Conservation (phyloP, 2,888 invertebrate genomes). For the Morpho deidamia region DNA sequence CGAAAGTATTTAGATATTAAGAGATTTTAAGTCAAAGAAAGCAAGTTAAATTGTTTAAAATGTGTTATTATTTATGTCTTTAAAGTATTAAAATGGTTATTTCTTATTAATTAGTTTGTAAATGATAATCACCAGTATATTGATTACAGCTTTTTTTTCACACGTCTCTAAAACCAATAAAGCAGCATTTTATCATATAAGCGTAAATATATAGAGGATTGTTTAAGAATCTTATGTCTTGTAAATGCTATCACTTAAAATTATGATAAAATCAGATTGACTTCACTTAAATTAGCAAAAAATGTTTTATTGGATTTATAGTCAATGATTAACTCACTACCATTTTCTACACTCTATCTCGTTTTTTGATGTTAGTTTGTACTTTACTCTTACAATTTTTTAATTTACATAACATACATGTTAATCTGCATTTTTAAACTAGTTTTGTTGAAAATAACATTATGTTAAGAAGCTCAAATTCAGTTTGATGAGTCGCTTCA, state of each 20-base stretch:
- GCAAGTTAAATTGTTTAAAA: conserved; percentile 78
- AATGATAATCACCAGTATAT: conserved; percentile 69
- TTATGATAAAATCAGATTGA: conserved; percentile 15
- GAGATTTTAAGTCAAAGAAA: conserved; percentile 78
- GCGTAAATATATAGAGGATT: conserved; percentile 1
- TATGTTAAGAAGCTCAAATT: conserved; percentile 39
- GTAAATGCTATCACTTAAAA: conserved; percentile 3
- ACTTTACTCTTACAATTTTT: not conserved
- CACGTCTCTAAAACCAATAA: conserved; percentile 61
- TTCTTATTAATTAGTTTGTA: conserved; percentile 79
- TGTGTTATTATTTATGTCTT: conserved; percentile 78
- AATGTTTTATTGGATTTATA: conserved; percentile 69
- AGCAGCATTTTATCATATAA: conserved; percentile 30
- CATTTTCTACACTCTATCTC: conserved; percentile 76
- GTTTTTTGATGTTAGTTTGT: conserved; percentile 32
- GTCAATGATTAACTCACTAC: conserved; percentile 36
- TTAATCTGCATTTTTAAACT: conserved; percentile 1
- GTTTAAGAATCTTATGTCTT: not conserved
- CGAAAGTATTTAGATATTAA: conserved; percentile 63
- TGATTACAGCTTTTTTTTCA: conserved; percentile 52
- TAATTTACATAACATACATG: conserved; percentile 19
- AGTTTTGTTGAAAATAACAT: conserved; percentile 32
- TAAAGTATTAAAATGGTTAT: conserved; percentile 79
- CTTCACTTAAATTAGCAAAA: conserved; percentile 10
- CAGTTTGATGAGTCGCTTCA: conserved; percentile 31